Evolutionary conservation across 2,888 invertebrate species (phyloP).

Genomic region (Dione vanillae): DNA sequence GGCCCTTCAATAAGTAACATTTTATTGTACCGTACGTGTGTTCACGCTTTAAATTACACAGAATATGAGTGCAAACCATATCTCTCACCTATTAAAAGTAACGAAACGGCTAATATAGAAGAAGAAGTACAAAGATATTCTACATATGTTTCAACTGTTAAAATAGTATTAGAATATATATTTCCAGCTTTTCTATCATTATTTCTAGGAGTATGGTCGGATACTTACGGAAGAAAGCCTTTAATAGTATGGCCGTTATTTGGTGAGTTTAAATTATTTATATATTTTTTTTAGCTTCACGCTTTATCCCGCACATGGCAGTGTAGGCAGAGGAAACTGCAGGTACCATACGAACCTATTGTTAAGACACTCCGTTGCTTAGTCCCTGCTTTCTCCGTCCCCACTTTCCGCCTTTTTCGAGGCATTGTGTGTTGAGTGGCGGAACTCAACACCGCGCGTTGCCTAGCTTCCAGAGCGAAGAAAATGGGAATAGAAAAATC

Average conservation of each 20-base stretch:
- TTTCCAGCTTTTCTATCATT: slow-evolving; percentile 87
- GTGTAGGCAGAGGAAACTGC: no score
- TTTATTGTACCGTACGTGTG: slow-evolving; percentile 88
- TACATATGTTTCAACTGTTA: slow-evolving; percentile 85
- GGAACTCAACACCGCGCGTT: no score
- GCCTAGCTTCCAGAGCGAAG: no score
- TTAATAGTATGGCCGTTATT: slow-evolving; percentile 86
- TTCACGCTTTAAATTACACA: slow-evolving; percentile 82
- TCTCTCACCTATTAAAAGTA: slow-evolving; percentile 74
- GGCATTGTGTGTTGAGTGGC: no score
- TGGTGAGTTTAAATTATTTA: slow-evolving; percentile 78
- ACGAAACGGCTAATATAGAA: slow-evolving; percentile 75
- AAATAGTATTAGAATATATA: slow-evolving; percentile 86
- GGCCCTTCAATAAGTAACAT: slow-evolving; percentile 86
- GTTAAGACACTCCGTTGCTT: no score
- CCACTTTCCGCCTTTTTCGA: no score
- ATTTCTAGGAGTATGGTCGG: slow-evolving; percentile 92
- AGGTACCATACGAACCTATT: no score
- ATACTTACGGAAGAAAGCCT: slow-evolving; percentile 90
- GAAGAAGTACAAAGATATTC: slow-evolving; percentile 86
- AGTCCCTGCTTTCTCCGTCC: no score
- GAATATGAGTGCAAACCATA: slow-evolving; percentile 85
- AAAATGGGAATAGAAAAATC: no score
- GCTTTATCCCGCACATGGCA: no score
- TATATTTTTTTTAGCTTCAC: neutral